These are phyloP conservation scores for Schizaphis graminum DNA, from an alignment of 2,888 invertebrate genomes.

Conservation along the genomic window DNA sequence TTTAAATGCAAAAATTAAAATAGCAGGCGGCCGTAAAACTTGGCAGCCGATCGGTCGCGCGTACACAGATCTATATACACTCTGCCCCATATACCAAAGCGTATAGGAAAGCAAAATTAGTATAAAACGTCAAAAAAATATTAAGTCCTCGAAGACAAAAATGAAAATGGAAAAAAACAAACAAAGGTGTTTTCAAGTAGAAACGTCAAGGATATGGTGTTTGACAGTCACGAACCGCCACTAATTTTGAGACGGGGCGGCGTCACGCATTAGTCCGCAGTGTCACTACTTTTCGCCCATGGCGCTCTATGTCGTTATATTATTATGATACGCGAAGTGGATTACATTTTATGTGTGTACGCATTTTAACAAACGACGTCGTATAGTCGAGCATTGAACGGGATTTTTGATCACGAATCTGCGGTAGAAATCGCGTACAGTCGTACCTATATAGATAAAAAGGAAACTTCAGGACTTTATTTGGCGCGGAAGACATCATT, in stretches of 20 bases:
- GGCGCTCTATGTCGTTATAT: background rate
- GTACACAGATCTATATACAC: background rate
- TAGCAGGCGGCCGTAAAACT: background rate
- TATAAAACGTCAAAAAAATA: background rate
- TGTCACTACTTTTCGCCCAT: background rate
- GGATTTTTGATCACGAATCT: background rate
- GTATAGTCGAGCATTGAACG: background rate
- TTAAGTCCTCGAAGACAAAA: background rate
- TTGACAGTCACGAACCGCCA: conserved; percentile 11
- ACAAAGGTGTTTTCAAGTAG: conserved; percentile 19
- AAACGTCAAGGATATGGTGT: background rate
- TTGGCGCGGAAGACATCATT: background rate
- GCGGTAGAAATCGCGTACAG: background rate
- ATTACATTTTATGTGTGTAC: too few relatives aligned
- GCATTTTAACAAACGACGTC: background rate
- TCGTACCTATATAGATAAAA: background rate
- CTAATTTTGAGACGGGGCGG: conserved; percentile 34
- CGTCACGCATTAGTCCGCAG: conserved; percentile 20
- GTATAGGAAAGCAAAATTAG: background rate
- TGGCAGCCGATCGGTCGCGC: too few relatives aligned
- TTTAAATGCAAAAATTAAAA: conserved; percentile 44
- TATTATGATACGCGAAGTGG: background rate
- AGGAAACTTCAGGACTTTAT: background rate
- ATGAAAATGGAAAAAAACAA: background rate
- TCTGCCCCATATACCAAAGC: background rate